These are phyloP conservation scores for Rhodinocichla rosea DNA, from an alignment of 2,113 vertebrate genomes.

Conservation along the genomic window DNA sequence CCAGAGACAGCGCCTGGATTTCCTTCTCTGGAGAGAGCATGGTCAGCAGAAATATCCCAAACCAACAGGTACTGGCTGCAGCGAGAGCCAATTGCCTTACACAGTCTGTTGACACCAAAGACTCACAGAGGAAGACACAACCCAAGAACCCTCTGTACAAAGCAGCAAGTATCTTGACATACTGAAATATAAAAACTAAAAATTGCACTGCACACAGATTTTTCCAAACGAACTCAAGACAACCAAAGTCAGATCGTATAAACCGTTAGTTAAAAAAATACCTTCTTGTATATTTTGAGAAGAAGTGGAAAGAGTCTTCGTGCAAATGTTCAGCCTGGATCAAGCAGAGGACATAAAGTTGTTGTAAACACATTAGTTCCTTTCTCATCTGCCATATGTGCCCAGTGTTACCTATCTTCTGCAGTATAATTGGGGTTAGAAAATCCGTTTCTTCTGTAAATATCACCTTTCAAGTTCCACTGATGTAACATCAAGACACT, in stretches of 20 bases:
- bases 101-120: background rate
- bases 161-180: slow-evolving; percentile 38
- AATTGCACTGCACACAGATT: slow-evolving; percentile 40
- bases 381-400: background rate
- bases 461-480: background rate
- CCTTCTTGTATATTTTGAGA: slow-evolving; percentile 63
- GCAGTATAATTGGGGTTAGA: slow-evolving; percentile 4
- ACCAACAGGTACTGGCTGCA: background rate
- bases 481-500: slow-evolving; percentile 83
- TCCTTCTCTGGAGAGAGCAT: background rate
- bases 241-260: slow-evolving; percentile 59
- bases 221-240: slow-evolving; percentile 55
- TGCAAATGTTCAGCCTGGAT: slow-evolving; percentile 20
- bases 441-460: slow-evolving; percentile 31
- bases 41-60: background rate
- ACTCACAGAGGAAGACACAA: background rate
- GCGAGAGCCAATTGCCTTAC: background rate
- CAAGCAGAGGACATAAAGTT: background rate
- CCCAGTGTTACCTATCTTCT: slow-evolving; percentile 22
- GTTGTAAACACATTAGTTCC: background rate
- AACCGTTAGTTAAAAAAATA: slow-evolving; percentile 75
- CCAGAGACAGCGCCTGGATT: background rate
- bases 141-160: slow-evolving; percentile 5
- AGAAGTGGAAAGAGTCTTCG: slow-evolving; percentile 62
- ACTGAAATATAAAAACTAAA: slow-evolving; percentile 46